A percentile compares a stretch with the other conserved stretches of the same genome.
phyloP scores from a whole-genome alignment of 1,140 invertebrate genomes.

The Cherax quadricarinatus region DNA sequence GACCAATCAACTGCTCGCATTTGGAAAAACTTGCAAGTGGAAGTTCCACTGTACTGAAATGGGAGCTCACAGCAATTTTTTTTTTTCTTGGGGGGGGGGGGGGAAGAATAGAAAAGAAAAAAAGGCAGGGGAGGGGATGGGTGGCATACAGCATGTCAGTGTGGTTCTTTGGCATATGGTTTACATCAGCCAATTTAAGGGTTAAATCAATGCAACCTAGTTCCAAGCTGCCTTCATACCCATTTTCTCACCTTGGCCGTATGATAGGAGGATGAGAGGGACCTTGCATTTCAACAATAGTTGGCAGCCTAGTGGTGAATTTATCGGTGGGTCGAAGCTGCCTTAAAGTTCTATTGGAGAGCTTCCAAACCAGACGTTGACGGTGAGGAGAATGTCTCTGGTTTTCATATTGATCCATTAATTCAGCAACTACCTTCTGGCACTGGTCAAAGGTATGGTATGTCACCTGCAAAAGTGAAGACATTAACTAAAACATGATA shows the following conservation, averaged over 20 bases:
- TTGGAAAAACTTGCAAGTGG: too few species aligned
- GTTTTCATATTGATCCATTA: constrained; percentile 84
- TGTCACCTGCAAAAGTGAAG: constrained; percentile 79
- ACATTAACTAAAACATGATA: neutral
- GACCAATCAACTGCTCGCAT: too few species aligned
- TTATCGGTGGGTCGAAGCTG: constrained; percentile 86
- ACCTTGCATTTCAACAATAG: constrained; percentile 81
- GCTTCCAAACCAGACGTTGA: constrained; percentile 85
- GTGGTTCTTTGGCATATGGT: too few species aligned
- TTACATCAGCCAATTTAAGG: too few species aligned
- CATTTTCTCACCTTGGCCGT: constrained; percentile 46
- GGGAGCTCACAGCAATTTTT: too few species aligned
- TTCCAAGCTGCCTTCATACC: too few species aligned
- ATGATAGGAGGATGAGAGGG: constrained; percentile 60
- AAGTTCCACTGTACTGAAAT: too few species aligned
- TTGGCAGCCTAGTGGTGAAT: constrained; percentile 84
- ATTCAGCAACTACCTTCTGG: constrained; percentile 80
- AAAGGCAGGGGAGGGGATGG: too few species aligned
- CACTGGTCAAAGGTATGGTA: constrained; percentile 82
- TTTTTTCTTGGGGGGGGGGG: too few species aligned
- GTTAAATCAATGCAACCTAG: too few species aligned
- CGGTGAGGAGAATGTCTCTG: constrained; percentile 83
- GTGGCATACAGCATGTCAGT: too few species aligned
- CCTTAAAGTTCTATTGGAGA: constrained; percentile 77
- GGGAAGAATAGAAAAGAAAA: too few species aligned